Percentiles rank a stretch among this genome's conserved stretches.
Evolutionary conservation across 2,797 vertebrate genomes (phyloP).

Genomic region (Fistularia tabacaria): DNA sequence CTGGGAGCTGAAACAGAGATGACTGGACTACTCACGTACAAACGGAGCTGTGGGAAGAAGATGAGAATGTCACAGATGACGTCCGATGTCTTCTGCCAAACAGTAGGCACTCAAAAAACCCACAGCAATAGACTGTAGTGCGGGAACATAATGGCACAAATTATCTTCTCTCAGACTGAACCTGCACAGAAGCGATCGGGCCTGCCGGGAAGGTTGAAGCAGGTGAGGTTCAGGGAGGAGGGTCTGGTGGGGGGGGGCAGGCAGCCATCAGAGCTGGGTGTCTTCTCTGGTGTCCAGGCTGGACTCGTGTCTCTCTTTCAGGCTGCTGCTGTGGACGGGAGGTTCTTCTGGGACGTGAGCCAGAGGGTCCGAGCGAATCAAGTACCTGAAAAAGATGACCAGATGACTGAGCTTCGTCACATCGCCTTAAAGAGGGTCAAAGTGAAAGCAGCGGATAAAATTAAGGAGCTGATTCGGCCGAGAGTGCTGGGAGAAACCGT

Average conservation of each 20-base stretch:
- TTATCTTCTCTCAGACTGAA: constrained; percentile 17
- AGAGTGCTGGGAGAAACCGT: too few relatives aligned
- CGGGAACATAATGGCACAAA: constrained; percentile 27
- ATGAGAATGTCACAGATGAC: constrained; percentile 40
- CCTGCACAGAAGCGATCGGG: constrained; percentile 8
- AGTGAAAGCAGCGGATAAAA: too few relatives aligned
- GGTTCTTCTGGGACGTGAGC: constrained; percentile 84
- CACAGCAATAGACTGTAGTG: constrained; percentile 30
- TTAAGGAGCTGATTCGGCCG: too few relatives aligned
- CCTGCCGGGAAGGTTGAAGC: constrained; percentile 2
- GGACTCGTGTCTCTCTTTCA: constrained; percentile 73
- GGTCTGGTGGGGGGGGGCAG: too few relatives aligned
- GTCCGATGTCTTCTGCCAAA: constrained; percentile 30
- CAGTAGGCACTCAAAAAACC: constrained; percentile 51
- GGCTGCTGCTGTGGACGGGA: constrained; percentile 79
- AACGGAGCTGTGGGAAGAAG: too few relatives aligned
- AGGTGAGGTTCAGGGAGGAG: constrained; percentile 10
- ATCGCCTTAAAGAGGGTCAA: too few relatives aligned
- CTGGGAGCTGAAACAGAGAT: too few relatives aligned
- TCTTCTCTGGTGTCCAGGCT: constrained; percentile 77
- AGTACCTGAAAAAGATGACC: constrained; percentile 67
- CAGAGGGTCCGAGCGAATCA: constrained; percentile 91
- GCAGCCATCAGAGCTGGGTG: constrained; percentile 71
- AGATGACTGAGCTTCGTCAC: neutral
- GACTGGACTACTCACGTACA: constrained; percentile 2